phyloP scores from a whole-genome alignment of 2,113 vertebrate genomes.

The Eulemur rufifrons region DNA sequence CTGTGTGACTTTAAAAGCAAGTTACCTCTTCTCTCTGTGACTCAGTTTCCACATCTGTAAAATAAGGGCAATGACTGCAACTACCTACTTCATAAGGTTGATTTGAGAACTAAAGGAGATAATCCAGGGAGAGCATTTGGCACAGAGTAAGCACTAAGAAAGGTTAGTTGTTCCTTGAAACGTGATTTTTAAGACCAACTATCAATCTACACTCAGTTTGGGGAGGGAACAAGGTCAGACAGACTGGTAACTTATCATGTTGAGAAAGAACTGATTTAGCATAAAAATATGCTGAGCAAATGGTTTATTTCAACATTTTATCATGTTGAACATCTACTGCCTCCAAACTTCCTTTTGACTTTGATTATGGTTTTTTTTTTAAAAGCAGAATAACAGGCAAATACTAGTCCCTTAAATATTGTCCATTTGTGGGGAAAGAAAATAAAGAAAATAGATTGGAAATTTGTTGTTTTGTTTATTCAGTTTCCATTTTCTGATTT shows the following conservation, averaged over 20 bases:
- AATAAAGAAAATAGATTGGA: neutral
- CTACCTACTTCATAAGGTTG: neutral
- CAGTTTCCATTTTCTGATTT: conserved; percentile 13
- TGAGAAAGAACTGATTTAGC: conserved; percentile 51
- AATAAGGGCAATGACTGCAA: neutral
- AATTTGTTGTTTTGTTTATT: neutral
- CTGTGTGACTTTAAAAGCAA: neutral
- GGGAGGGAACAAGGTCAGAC: conserved; percentile 32
- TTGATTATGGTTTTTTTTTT: neutral
- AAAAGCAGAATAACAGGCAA: neutral
- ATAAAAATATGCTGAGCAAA: conserved; percentile 43
- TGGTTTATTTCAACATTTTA: conserved; percentile 50
- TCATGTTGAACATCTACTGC: conserved; percentile 25
- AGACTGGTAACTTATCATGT: conserved; percentile 12
- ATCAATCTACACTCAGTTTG: neutral
- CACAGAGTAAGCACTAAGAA: neutral
- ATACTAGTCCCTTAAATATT: neutral
- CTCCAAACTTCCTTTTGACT: conserved; percentile 20
- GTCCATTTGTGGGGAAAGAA: neutral
- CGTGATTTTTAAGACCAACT: conserved; percentile 17
- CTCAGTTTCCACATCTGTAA: neutral
- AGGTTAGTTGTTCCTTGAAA: neutral
- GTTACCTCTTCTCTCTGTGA: neutral
- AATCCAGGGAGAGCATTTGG: neutral
- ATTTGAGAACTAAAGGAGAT: neutral